Evolutionary conservation across 2,888 invertebrate species (phyloP), one percentile per base, ranked within the genome.

Genomic region (Nomada hirtipes): DNA sequence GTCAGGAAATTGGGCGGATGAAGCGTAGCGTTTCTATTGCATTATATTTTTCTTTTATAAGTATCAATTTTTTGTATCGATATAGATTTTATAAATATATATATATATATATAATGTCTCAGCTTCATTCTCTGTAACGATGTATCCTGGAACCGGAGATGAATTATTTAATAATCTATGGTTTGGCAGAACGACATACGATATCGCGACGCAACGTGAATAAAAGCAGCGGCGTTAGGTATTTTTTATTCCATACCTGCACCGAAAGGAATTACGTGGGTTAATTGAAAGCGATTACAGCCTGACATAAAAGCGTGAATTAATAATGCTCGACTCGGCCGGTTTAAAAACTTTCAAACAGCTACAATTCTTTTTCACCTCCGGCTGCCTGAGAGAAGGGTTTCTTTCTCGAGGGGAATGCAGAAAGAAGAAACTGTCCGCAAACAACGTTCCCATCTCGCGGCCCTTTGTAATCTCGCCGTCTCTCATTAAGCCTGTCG

Each of bases 271-370:
- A 60, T 60, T 29, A 53, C 44, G 53, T 29, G 23, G 60, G 73
- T 73, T 77, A 77, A 77, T 67, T 18, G 52, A 44, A 44, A 60
- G 42, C 65, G 73, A 77, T 73, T 77, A 77, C 52, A 23, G 47
- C n/a, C 59, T 29, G 52, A 60, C 77, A 44, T 60, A 67, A 60
- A 69, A 77, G 60, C 65, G 68, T 57, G 20, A 63, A 69, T 75
- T 79, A 79, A 79, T 68, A 78, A 68, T 75, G 57, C n/a, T 44
- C 57, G 13, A 61, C 79, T n/a, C 57, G n/a, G 47, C 18, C 15
- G 63, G 73, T 44, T 69, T 60, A 47, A 70, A 76, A 69, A 69
- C 64, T 59, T 72, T 13, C 23, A 29, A 44, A 61, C 52, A 29
- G 70, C 63, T n/a, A 4, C 18, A 44, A 75, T 76, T 57, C 57